These are phyloP conservation scores for Ricordea florida DNA, from an alignment of 92 coral and sea anemone genomes.

Conservation along the genomic window DNA sequence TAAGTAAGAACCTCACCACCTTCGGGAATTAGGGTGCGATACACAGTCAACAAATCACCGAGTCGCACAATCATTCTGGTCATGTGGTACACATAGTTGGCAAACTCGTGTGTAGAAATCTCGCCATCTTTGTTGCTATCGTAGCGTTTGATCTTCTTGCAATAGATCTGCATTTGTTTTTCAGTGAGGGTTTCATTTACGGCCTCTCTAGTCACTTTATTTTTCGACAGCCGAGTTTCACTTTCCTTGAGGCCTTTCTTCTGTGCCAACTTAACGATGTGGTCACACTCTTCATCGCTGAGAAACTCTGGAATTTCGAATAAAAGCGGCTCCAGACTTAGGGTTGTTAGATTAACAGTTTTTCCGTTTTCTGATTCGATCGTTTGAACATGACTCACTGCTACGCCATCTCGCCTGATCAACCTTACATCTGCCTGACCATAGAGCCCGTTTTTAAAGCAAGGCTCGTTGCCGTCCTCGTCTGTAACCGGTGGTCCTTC, in stretches of 20 bases:
- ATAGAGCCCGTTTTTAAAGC: neutral
- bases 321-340: constrained; percentile 72
- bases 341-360: constrained; percentile 41
- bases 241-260: constrained; percentile 70
- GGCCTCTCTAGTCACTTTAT: constrained; percentile 12
- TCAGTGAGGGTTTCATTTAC: constrained; percentile 1
- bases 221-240: constrained; percentile 13
- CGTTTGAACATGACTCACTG: constrained; percentile 15
- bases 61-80: constrained; percentile 3
- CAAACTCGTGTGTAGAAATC: constrained; percentile 22
- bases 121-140: constrained; percentile 16
- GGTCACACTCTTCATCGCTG: constrained; percentile 75
- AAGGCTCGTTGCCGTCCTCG: neutral
- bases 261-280: constrained; percentile 56
- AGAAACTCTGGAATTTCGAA: constrained; percentile 74
- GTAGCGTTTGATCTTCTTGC: neutral
- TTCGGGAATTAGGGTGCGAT: constrained; percentile 13
- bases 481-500: neutral
- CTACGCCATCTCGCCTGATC: constrained; percentile 15
- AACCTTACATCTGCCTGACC: neutral
- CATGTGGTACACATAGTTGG: constrained; percentile 7
- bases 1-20: neutral
- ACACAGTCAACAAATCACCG: constrained; percentile 18
- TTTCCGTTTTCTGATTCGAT: neutral
- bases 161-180: neutral